Base-by-base conservation (phyloP, 2,797 vertebrate genomes). In the Poecilia wingei region DNA sequence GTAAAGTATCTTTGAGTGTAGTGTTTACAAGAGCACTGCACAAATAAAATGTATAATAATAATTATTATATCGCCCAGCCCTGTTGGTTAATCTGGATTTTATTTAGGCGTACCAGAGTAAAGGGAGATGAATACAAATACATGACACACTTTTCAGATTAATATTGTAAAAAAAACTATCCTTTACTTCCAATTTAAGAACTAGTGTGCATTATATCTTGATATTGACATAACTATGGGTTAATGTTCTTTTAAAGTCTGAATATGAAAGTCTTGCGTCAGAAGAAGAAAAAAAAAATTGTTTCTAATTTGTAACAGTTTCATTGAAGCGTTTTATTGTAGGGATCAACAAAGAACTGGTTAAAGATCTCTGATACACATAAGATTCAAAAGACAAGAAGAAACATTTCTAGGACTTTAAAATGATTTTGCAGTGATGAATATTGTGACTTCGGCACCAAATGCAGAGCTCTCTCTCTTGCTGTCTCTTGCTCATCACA, bases 401-500 rank as follows among this genome's bases (percentile, higher is more conserved):
- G 64, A 68, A 68, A 41, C 25, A 12, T 41, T 66, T 36, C 3
- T 8, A 20, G 28, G 25, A 59, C 14, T 74, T 73, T 53, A 28
- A 16, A 31, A 73, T 64, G 64, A 36, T 71, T 72, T 61, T n/a
- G 1, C 6, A 20, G n/a, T 45, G 0, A 66, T 55, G 0, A 57
- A 47, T n/a, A 31, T 41, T 41, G 43, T 71, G 70, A n/a, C 53
- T 45, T n/a, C 9, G 64, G 43, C 39, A 72, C 13, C 28, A 12
- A 74, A 81, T 66, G 74, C 39, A 55, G 66, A 43, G 36, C 31
- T 53, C 77, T 46, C 39, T 66, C 43, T 12, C 28, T 51, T 6
- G 8, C 6, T 59, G 64, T 76, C 79, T 71, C 47, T 12, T 51
- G 22, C 78, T 47, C 83, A 86, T 89, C 86, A 79, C 76, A 74